phyloP scores from a whole-genome alignment of 1,140 invertebrate genomes.

The Ceratosolen fusciceps region DNA sequence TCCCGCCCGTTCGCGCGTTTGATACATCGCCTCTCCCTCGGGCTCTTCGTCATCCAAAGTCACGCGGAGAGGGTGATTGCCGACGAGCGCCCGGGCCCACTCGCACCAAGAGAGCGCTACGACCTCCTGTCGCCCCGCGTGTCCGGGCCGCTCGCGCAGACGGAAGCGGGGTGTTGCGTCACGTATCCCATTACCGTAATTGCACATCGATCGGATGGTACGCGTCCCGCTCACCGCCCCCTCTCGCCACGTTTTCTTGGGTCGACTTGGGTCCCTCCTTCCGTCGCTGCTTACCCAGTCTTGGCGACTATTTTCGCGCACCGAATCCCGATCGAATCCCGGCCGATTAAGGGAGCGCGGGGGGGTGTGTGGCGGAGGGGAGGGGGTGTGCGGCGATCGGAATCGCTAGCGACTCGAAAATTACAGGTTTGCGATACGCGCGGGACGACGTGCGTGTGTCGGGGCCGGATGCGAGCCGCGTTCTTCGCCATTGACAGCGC shows the following conservation, averaged over 20 bases:
- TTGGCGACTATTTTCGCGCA: slow-evolving; percentile 33
- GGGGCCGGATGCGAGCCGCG: slow-evolving; percentile 13
- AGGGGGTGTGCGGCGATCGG: slow-evolving; percentile 6
- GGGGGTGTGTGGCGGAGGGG: not conserved
- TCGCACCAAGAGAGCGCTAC: not conserved
- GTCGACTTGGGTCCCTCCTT: slow-evolving; percentile 35
- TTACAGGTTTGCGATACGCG: slow-evolving; percentile 28
- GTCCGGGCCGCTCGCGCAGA: not conserved
- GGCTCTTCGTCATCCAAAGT: slow-evolving; percentile 38
- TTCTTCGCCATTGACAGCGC: slow-evolving; percentile 39
- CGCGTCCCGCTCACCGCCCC: not conserved
- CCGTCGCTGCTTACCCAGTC: not conserved
- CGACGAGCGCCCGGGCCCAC: slow-evolving; percentile 13
- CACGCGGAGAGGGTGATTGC: slow-evolving; percentile 37
- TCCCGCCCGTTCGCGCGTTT: slow-evolving; percentile 37
- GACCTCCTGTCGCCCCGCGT: not conserved
- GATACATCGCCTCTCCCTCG: slow-evolving; percentile 34
- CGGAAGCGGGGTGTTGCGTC: not conserved
- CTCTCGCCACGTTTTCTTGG: not conserved
- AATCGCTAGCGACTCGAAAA: slow-evolving; percentile 39
- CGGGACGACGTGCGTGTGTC: not conserved
- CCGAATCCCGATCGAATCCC: not conserved
- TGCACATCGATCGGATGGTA: slow-evolving; percentile 54
- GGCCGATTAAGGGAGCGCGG: not conserved
- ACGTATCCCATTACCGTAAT: slow-evolving; percentile 60